phyloP scores from a whole-genome alignment of 2,888 invertebrate species.

The Gisinianus flammeolus region DNA sequence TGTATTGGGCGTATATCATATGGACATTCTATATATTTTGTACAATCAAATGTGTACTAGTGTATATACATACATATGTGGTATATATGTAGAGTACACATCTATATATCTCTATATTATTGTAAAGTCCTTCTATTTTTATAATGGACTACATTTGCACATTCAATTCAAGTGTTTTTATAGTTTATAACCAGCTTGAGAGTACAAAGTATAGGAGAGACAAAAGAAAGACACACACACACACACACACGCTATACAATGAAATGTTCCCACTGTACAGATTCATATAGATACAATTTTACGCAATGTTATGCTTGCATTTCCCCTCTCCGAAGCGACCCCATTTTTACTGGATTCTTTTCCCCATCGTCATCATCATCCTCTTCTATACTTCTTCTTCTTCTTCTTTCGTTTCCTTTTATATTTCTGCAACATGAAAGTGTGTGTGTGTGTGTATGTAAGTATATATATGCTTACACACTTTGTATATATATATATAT shows the following conservation, averaged over 20 bases:
- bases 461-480: not conserved
- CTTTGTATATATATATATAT: no score
- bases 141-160: slow-evolving; percentile 22
- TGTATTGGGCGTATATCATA: not conserved
- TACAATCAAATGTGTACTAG: not conserved
- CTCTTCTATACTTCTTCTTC: slow-evolving; percentile 9
- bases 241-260: not conserved
- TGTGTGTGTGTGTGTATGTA: not conserved
- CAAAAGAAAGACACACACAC: not conserved
- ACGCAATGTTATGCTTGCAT: slow-evolving; percentile 17
- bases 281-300: not conserved
- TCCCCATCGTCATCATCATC: slow-evolving; percentile 8
- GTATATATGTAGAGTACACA: not conserved
- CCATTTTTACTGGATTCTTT: slow-evolving; percentile 24
- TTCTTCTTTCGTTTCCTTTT: slow-evolving; percentile 1
- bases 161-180: slow-evolving; percentile 5
- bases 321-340: slow-evolving; percentile 32
- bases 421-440: not conserved
- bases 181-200: not conserved
- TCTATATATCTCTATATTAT: not conserved
- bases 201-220: not conserved
- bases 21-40: not conserved
- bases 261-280: not conserved
- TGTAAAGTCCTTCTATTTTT: slow-evolving; percentile 15
- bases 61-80: not conserved